Percentiles rank a stretch among this genome's conserved stretches.
These are phyloP conservation scores for Himantopus leucocephalus DNA, from an alignment of 2,113 vertebrate species.

Conservation along the genomic window DNA sequence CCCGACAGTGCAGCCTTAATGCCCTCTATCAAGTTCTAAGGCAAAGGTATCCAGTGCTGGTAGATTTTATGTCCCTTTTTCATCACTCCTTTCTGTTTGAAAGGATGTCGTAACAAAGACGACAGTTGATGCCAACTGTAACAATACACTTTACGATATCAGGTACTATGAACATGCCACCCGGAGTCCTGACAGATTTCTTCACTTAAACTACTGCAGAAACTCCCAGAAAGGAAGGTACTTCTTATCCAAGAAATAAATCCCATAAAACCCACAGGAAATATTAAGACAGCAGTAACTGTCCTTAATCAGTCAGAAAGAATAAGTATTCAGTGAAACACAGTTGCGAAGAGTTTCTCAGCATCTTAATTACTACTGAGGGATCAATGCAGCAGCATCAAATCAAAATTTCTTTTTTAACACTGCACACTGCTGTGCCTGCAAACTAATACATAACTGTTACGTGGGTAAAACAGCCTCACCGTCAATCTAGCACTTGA, in stretches of 20 bases:
- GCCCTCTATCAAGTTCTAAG: neutral
- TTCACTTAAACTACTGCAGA: neutral
- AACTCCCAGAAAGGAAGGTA: neutral
- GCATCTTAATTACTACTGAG: neutral
- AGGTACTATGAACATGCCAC: neutral
- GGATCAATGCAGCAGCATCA: neutral
- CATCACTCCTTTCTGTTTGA: neutral
- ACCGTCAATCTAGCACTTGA: neutral
- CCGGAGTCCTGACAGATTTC: neutral
- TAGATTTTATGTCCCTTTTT: neutral
- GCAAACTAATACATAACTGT: neutral
- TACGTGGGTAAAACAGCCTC: neutral
- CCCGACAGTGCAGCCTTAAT: accelerated
- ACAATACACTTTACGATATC: accelerated
- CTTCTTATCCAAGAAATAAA: neutral
- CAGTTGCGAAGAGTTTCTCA: neutral
- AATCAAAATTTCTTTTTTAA: neutral
- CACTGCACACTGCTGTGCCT: neutral
- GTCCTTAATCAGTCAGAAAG: neutral
- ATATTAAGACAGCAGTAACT: neutral
- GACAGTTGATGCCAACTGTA: neutral
- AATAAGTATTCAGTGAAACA: neutral
- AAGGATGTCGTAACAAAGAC: accelerated
- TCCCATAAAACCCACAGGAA: neutral
- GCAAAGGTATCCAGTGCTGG: neutral